Base-by-base conservation (phyloP, 1,140 invertebrate species). In the Temnothorax curvispinosus region DNA sequence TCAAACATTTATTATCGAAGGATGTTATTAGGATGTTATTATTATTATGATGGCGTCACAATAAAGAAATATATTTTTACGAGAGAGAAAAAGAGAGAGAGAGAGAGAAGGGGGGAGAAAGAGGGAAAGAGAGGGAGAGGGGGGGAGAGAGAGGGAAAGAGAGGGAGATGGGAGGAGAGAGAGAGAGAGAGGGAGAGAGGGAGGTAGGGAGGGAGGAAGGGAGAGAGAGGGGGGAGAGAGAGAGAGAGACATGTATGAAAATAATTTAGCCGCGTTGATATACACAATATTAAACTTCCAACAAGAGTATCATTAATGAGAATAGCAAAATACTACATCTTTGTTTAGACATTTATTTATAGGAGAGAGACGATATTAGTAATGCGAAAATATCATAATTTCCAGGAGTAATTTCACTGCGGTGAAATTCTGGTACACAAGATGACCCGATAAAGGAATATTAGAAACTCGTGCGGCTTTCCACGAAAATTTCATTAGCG, bases 401-500 rank as follows among this genome's bases (percentile, higher is more conserved):
- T 65, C 18, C 18, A 38, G 7, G 47, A 65, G 76, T 35, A 78
- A 78, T 78, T 78, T 65, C 44, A 64, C 27, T 65, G 27, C 41
- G 60, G 60, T 44, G 18, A 78, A 78, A 77, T 11, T 35, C 56
- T 32, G 15, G 56, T 32, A 27, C 21, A 47, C 11, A 21, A 13
- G 32, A 15, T 77, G 58, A n/a, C 56, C 18, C 56, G 56, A 78
- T 78, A 78, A 78, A 78, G 41, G 58, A n/a, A 50, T 78, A 78
- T 64, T 78, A 65, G 76, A 78, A 65, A 50, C 60, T 50, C 44
- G 41, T 27, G 58, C 6, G 76, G 76, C 18, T 78, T 78, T 47
- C 60, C 58, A 50, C 76, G 76, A 78, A 78, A 78, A 78, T 78
- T 78, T 78, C 76, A 78, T 78, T 78, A 78, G 44, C 18, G 44